These are phyloP conservation scores for Lacanobia oleracea DNA, from an alignment of 2,888 invertebrate genomes.

Conservation along the genomic window DNA sequence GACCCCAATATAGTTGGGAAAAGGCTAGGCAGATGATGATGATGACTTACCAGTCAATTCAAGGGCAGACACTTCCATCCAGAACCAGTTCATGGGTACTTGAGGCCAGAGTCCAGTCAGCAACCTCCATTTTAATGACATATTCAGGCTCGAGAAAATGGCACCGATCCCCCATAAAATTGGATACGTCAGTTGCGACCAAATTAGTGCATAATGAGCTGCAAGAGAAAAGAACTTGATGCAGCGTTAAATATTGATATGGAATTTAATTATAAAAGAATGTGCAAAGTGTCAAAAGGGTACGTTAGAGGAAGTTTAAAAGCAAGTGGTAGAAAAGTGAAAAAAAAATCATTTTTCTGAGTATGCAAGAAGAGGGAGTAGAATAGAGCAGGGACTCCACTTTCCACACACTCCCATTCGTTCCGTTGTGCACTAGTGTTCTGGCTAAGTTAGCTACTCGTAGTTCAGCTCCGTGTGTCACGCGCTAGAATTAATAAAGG, in stretches of 20 bases:
- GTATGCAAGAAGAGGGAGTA: slow-evolving; percentile 53
- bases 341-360: too few relatives aligned
- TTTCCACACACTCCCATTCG: too few relatives aligned
- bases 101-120: slow-evolving; percentile 77
- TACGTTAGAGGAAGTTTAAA: too few relatives aligned
- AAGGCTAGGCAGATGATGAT: too few relatives aligned
- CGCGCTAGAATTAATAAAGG: too few relatives aligned
- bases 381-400: slow-evolving; percentile 86
- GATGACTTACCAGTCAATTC: slow-evolving; percentile 76
- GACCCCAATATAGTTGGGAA: too few relatives aligned
- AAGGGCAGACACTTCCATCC: slow-evolving; percentile 69
- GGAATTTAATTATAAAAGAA: too few relatives aligned
- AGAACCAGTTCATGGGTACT: slow-evolving; percentile 77
- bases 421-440: too few relatives aligned
- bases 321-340: too few relatives aligned
- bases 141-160: slow-evolving; percentile 8
- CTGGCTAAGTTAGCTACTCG: too few relatives aligned
- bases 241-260: too few relatives aligned
- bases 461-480: too few relatives aligned
- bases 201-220: slow-evolving; percentile 90
- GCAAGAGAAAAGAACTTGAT: slow-evolving; percentile 50
- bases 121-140: slow-evolving; percentile 34
- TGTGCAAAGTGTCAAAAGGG: slow-evolving; percentile 89
- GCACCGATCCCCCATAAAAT: slow-evolving; percentile 58
- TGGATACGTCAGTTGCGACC: slow-evolving; percentile 90